Conservation (phyloP, 2,888 invertebrate genomes). For the Macaria notata region DNA sequence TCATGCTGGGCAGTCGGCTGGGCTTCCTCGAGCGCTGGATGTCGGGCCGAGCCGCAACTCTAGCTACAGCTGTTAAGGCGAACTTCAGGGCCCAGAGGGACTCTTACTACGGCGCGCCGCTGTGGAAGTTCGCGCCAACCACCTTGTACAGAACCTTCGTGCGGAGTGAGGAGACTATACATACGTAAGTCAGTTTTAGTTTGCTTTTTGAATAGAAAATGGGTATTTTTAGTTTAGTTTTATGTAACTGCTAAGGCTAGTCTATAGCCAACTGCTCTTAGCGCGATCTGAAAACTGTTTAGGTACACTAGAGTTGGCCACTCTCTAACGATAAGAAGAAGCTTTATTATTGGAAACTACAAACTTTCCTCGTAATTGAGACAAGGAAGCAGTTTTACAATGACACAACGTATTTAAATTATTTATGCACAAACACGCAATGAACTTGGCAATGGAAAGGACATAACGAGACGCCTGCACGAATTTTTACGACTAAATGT, state of each 20-base stretch:
- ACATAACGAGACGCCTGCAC: constrained; percentile 10
- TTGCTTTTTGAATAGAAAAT: background rate
- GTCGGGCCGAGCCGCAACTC: constrained; percentile 82
- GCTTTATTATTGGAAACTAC: no score
- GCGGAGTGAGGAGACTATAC: constrained; percentile 89
- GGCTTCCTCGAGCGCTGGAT: constrained; percentile 86
- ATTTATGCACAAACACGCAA: constrained; percentile 10
- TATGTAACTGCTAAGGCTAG: no score
- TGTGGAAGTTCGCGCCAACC: constrained; percentile 91
- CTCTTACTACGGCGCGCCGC: constrained; percentile 90
- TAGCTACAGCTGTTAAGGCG: constrained; percentile 88
- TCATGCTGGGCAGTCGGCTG: constrained; percentile 90
- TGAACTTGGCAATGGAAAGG: constrained; percentile 17
- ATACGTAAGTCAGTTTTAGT: constrained; percentile 82
- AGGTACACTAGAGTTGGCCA: no score
- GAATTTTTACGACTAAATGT: constrained; percentile 8
- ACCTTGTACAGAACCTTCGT: constrained; percentile 86
- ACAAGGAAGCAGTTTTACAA: constrained; percentile 8
- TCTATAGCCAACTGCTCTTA: no score
- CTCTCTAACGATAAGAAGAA: no score
- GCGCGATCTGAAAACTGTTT: no score
- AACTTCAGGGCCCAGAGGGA: constrained; percentile 91
- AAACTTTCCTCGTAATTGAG: constrained; percentile 3
- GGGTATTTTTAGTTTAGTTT: no score
- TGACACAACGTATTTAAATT: background rate